Base-by-base conservation (phyloP, 30 jellyfish, hydroid and myxozoan genomes). In the Cassiopea xamachana region DNA sequence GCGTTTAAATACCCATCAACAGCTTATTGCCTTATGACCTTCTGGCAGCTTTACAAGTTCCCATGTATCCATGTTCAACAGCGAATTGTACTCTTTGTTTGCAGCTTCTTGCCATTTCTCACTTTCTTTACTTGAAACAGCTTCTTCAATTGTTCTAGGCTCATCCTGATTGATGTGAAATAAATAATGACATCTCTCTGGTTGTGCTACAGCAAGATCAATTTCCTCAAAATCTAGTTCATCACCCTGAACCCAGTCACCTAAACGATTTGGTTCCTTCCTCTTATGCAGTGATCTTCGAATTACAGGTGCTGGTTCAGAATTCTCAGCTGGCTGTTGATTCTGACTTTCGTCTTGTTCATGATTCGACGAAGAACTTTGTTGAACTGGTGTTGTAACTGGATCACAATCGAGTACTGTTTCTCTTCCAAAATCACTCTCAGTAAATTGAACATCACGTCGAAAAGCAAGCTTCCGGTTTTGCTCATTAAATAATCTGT, bases 101-200 rank as follows among this genome's bases (percentile, higher is more conserved):
- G 69, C 72, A 14, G 96, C 96, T 61, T 67, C 60, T 84, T 46
- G 81, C 87, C 93, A 90, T 77, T 81, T 58, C 44, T 59, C 83
- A 70, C 61, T 58, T 14, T 82, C 89, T 46, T 60, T 15, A 13
- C 69, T 19, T 1, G 83, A 14, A 47, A 86, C 27, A 60, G 94
- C 94, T 67, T 67, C 46, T 67, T 19, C 46, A 19, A 67, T 67
- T 16, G 76, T 19, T 14, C 19, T 60, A 9, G 69, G 83, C 61
- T 55, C 64, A 55, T 55, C 64, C 64, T 55, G 64, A 55, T 10
- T 55, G 64, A 55, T 55, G 64, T 55, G 64, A 55, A 55, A 55
- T 55, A 55, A 55, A 27, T 27, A 27, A 27, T 27, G 39, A 27
- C 39, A 27, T 27, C 39, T 27, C 39, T 27, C 39, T 27, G 39